Evolutionary conservation across 2,113 vertebrate species (phyloP), one percentile per base, ranked within the genome.

Genomic region (Micronycteris hirsuta): DNA sequence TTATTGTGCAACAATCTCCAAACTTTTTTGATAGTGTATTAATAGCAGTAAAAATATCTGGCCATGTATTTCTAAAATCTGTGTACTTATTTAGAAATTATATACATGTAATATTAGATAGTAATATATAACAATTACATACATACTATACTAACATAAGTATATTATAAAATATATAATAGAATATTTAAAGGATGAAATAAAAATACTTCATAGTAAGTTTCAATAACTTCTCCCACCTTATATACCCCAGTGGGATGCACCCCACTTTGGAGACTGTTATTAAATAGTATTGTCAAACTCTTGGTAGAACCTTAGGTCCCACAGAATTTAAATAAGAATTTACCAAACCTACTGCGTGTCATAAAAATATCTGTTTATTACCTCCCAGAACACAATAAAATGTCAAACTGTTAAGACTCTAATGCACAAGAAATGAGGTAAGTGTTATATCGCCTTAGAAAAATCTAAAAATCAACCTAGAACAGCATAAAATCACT

Each of bases 21-120:
- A 90, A 91, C 31, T 45, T 86, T 80, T 89, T 71, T 86, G 31
- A 67, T 19, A 92, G 43, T 47, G 38, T 93, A 86, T 58, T 83
- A 96, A 87, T 71, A 91, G 47, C 41, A 96, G 22, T 74, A 94
- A 88, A 96, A 96, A 36, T 67, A 93, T 83, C 36, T 95, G 24
- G 36, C 12, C 2, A 71, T 81, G 28, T 17, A 87, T 49, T 31
- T 89, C 11, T 33, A 89, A 91, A 91, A 88, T 56, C 9, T 80
- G 26, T 89, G 67, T 83, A 92, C 74, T 86, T 94, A 86, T 68
- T 92, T 71, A 86, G 56, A 91, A 82, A 49, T 65, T 83, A 89
- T 52, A 80, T 61, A 84, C 11, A 80, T 70, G 38, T 19, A 70
- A 31, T 56, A n/a, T 61, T 54, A 54, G 22, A 38, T 41, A 47